phyloP scores from a whole-genome alignment of 2,888 invertebrate species.

The Drepanosiphum platanoidis region DNA sequence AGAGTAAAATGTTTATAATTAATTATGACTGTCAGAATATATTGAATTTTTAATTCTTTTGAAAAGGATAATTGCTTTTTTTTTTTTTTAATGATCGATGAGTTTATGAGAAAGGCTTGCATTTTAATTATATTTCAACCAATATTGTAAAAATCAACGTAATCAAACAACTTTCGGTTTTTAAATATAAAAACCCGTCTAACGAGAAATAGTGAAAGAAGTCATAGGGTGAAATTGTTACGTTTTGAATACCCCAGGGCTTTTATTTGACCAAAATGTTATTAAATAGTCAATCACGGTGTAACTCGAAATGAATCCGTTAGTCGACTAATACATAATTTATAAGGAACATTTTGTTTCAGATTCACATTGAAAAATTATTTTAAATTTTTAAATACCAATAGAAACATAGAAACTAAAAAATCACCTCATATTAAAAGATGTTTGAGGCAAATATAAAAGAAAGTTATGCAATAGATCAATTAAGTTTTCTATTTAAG shows the following conservation, averaged over 20 bases:
- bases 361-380: background rate
- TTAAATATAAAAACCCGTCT: conserved; percentile 16
- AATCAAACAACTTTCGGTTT: conserved; percentile 23
- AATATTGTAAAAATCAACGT: conserved; percentile 6
- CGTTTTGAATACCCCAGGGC: background rate
- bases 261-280: background rate
- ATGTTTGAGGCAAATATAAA: background rate
- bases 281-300: background rate
- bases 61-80: conserved; percentile 17
- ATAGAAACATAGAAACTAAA: background rate
- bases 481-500: background rate
- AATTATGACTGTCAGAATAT: background rate
- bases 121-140: background rate
- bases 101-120: background rate
- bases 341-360: background rate
- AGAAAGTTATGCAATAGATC: background rate
- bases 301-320: background rate
- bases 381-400: background rate
- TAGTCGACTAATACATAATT: background rate
- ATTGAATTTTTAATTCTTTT: background rate
- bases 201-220: conserved; percentile 32
- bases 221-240: background rate
- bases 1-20: background rate
- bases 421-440: background rate
- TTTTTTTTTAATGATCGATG: background rate